Conservation (phyloP, 2,113 vertebrate genomes). For the Ochotona princeps region DNA sequence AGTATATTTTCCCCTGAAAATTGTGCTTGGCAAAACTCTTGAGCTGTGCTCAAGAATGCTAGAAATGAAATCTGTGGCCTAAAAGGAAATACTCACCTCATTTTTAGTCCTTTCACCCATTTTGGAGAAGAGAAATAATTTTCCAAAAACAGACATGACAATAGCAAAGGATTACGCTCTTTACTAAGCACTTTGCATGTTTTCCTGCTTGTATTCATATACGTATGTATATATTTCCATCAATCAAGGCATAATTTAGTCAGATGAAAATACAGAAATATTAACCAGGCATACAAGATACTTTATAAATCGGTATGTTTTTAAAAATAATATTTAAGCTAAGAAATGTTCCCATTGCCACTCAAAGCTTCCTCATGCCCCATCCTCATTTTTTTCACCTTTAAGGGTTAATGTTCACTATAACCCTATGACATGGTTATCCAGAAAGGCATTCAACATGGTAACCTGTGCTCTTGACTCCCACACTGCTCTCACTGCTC, state of each 20-base stretch:
- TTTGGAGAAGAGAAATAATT: not conserved
- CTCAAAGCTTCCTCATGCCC: not conserved
- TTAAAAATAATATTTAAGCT: not conserved
- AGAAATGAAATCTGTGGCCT: not conserved
- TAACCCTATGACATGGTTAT: not conserved
- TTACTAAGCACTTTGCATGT: not conserved
- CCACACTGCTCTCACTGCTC: accelerated
- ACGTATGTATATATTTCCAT: not conserved
- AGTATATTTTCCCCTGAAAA: slow-evolving; percentile 7
- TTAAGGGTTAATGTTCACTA: not conserved
- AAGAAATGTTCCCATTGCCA: not conserved
- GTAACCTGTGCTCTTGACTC: not conserved
- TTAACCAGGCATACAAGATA: not conserved
- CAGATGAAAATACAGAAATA: not conserved
- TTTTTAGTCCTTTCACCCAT: not conserved
- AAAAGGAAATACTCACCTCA: slow-evolving; percentile 9
- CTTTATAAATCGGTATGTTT: not conserved
- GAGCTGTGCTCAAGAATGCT: not conserved
- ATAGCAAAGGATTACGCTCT: not conserved
- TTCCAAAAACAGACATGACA: slow-evolving; percentile 1
- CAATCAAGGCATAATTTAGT: not conserved
- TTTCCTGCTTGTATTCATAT: not conserved
- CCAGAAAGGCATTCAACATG: not conserved
- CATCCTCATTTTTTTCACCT: not conserved
- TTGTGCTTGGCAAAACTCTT: not conserved